These are phyloP conservation scores for Phortica okadai DNA, from an alignment of 2,888 invertebrate genomes.

Conservation along the genomic window DNA sequence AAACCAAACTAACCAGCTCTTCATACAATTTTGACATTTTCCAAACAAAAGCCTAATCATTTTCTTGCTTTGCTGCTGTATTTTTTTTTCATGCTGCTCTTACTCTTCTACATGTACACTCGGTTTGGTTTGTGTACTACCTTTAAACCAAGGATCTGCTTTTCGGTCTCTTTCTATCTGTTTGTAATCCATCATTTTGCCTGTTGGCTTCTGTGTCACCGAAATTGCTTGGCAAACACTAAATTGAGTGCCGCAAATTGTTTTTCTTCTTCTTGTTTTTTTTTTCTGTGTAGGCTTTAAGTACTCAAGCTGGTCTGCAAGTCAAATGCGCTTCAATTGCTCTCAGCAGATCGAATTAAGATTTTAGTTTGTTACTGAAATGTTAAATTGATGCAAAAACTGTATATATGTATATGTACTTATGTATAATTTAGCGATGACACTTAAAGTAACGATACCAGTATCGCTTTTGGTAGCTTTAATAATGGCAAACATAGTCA, in stretches of 20 bases:
- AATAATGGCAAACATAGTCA: too few species aligned
- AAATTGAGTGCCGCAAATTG: slow-evolving; percentile 59
- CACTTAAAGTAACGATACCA: too few species aligned
- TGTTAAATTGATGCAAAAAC: too few species aligned
- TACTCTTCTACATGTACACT: background rate
- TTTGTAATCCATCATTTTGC: slow-evolving; percentile 64
- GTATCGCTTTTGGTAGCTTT: too few species aligned
- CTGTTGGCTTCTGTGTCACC: slow-evolving; percentile 49
- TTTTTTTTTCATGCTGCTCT: slow-evolving; percentile 37
- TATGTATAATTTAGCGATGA: too few species aligned
- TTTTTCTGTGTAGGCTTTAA: slow-evolving; percentile 51
- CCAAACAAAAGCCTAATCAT: slow-evolving; percentile 69
- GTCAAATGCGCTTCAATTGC: slow-evolving; percentile 44
- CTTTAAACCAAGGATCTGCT: slow-evolving; percentile 53
- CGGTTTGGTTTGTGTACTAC: slow-evolving; percentile 8
- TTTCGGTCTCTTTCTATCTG: slow-evolving; percentile 46
- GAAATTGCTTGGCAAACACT: slow-evolving; percentile 38
- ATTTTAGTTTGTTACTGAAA: too few species aligned
- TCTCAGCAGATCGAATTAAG: too few species aligned
- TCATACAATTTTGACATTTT: slow-evolving; percentile 62
- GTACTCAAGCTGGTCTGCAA: slow-evolving; percentile 64
- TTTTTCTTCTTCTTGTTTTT: slow-evolving; percentile 50
- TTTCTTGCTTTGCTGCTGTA: slow-evolving; percentile 33
- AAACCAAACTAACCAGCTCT: background rate
- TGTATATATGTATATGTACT: too few species aligned